Conservation (phyloP, 2,113 vertebrate genomes). For the Onychostruthus taczanowskii region DNA sequence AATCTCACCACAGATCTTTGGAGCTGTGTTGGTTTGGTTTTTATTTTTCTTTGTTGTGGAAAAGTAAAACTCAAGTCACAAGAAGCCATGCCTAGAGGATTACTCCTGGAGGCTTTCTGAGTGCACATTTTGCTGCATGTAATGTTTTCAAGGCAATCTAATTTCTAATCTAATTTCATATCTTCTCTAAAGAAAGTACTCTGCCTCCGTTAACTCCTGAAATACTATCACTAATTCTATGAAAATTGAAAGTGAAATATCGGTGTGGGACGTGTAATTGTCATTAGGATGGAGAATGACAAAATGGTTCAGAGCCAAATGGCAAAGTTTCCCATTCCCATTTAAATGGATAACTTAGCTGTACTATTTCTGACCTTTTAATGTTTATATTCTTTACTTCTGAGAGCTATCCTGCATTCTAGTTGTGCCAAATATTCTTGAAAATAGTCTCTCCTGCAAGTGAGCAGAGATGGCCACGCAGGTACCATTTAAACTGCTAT, state of each 20-base stretch:
- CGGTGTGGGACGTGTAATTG: constrained; percentile 29
- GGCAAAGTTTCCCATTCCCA: constrained; percentile 14
- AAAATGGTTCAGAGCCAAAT: constrained; percentile 51
- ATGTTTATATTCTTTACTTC: constrained; percentile 20
- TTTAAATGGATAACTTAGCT: constrained; percentile 4
- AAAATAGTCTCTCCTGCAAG: constrained; percentile 39
- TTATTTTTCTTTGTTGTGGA: neutral
- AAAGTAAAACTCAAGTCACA: constrained; percentile 1
- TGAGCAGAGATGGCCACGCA: neutral
- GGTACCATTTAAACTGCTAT: constrained; percentile 12
- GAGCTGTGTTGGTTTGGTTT: neutral
- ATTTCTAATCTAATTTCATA: constrained; percentile 56
- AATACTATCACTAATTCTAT: constrained; percentile 53
- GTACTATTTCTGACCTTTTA: constrained; percentile 44
- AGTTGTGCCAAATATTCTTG: constrained; percentile 51
- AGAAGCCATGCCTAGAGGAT: constrained; percentile 1
- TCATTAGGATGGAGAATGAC: constrained; percentile 29
- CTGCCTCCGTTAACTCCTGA: constrained; percentile 54
- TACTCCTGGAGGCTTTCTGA: constrained; percentile 43
- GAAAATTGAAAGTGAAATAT: constrained; percentile 51
- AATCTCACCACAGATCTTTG: neutral
- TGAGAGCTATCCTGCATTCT: constrained; percentile 23
- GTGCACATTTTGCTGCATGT: constrained; percentile 13
- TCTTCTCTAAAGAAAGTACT: constrained; percentile 54
- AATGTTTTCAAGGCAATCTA: constrained; percentile 53